Evolutionary conservation across 2,888 invertebrate species (phyloP).

Genomic region (Anaspis maculata): DNA sequence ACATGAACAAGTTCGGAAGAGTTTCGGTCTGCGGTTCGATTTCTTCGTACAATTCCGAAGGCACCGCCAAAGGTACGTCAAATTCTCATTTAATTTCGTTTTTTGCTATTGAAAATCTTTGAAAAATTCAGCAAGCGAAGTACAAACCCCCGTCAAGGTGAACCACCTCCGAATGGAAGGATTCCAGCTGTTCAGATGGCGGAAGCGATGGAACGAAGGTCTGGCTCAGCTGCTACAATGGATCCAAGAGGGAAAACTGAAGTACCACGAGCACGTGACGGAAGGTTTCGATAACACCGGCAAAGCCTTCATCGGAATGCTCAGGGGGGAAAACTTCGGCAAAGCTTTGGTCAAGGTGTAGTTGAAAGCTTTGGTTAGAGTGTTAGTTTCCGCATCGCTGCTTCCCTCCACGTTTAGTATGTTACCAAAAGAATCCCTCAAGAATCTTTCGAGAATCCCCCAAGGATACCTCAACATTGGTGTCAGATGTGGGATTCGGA

Average conservation of each 20-base stretch:
- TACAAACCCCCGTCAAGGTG: slow-evolving; percentile 50
- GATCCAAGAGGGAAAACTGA: slow-evolving; percentile 58
- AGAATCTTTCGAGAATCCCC: too few species aligned
- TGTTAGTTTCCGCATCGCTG: too few species aligned
- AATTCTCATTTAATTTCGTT: not conserved
- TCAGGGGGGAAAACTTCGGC: slow-evolving; percentile 56
- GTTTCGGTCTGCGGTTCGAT: slow-evolving; percentile 63
- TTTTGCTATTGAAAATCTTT: not conserved
- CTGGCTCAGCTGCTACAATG: slow-evolving; percentile 52
- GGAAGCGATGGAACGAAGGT: slow-evolving; percentile 52
- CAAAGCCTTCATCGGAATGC: slow-evolving; percentile 56
- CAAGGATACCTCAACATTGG: too few species aligned
- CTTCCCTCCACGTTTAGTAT: too few species aligned
- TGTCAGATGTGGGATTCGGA: too few species aligned
- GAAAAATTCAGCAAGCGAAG: slow-evolving; percentile 39
- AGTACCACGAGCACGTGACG: slow-evolving; percentile 58
- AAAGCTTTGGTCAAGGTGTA: slow-evolving; percentile 57
- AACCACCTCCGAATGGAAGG: slow-evolving; percentile 58
- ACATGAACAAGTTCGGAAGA: slow-evolving; percentile 57
- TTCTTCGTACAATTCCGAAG: slow-evolving; percentile 51
- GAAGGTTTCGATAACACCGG: slow-evolving; percentile 60
- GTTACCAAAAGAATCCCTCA: too few species aligned
- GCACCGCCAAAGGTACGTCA: slow-evolving; percentile 8
- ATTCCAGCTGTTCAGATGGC: slow-evolving; percentile 49
- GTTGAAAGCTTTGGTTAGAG: too few species aligned